These are phyloP conservation scores for Vanessa atalanta DNA, from an alignment of 1,140 invertebrate species.

Conservation along the genomic window DNA sequence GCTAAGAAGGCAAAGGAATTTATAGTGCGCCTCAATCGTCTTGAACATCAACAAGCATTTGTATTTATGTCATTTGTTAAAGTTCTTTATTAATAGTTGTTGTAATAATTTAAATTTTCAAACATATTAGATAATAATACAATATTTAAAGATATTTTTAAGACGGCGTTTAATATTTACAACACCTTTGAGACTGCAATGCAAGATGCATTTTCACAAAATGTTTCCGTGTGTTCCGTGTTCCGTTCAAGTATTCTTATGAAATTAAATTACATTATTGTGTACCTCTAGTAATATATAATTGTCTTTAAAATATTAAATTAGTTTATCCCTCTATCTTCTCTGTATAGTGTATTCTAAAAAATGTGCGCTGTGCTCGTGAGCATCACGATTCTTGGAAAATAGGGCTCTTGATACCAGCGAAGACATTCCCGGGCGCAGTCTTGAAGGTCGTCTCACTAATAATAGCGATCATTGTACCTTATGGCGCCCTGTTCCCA, in stretches of 20 bases:
- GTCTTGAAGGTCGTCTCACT: conserved; percentile 69
- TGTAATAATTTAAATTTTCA: neutral
- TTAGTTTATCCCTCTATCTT: conserved; percentile 12
- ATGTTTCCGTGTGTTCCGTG: too few relatives aligned
- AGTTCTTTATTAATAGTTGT: neutral
- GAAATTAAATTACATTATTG: too few relatives aligned
- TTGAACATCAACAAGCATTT: conserved; percentile 45
- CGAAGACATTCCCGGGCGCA: conserved; percentile 57
- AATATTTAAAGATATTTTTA: neutral
- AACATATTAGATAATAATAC: neutral
- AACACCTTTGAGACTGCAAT: too few relatives aligned
- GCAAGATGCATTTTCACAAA: too few relatives aligned
- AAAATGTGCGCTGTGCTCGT: conserved; percentile 68
- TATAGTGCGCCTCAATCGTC: conserved; percentile 46
- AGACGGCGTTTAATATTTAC: too few relatives aligned
- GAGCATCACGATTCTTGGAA: conserved; percentile 67
- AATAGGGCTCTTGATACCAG: conserved; percentile 60
- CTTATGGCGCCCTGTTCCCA: conserved; percentile 43
- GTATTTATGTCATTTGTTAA: conserved; percentile 5
- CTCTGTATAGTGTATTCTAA: conserved; percentile 44
- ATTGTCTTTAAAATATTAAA: conserved; percentile 15
- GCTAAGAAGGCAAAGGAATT: conserved; percentile 78
- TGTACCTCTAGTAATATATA: neutral
- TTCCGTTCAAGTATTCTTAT: too few relatives aligned
- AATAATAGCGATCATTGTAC: conserved; percentile 57